Evolutionary conservation across 1,140 invertebrate species (phyloP).

Genomic region (Ruditapes philippinarum): DNA sequence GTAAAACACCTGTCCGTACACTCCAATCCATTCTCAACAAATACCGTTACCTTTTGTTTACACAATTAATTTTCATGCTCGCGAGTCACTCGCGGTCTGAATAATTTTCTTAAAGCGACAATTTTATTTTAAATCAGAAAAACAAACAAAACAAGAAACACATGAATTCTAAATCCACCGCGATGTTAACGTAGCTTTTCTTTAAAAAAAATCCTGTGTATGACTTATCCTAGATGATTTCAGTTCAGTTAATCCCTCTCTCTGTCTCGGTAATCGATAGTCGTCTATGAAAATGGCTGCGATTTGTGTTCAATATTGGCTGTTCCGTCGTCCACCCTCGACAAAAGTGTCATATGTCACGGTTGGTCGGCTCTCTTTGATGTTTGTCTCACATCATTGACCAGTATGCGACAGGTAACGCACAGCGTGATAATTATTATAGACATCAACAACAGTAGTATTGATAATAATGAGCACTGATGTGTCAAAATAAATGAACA

Average conservation of each 20-base stretch:
- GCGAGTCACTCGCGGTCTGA: no score
- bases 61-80: background rate
- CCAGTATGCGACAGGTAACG: background rate
- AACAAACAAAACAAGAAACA: no score
- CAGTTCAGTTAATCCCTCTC: conserved; percentile 20
- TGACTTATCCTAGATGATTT: conserved; percentile 18
- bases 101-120: background rate
- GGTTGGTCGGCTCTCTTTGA: conserved; percentile 29
- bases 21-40: conserved; percentile 48
- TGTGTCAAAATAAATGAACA: no score
- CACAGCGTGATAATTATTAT: no score
- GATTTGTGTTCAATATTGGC: conserved; percentile 58
- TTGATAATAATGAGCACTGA: no score
- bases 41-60: conserved; percentile 44
- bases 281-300: conserved; percentile 62
- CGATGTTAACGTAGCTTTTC: background rate
- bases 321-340: conserved; percentile 56
- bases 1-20: background rate
- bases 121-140: background rate
- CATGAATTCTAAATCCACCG: no score
- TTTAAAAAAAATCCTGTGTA: background rate
- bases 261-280: conserved; percentile 37
- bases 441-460: no score
- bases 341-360: conserved; percentile 43
- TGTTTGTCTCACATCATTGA: background rate